Percentiles rank a stretch among this genome's conserved stretches.
These are phyloP conservation scores for Epirrhoe tristata DNA, from an alignment of 2,888 invertebrate genomes.

Conservation along the genomic window DNA sequence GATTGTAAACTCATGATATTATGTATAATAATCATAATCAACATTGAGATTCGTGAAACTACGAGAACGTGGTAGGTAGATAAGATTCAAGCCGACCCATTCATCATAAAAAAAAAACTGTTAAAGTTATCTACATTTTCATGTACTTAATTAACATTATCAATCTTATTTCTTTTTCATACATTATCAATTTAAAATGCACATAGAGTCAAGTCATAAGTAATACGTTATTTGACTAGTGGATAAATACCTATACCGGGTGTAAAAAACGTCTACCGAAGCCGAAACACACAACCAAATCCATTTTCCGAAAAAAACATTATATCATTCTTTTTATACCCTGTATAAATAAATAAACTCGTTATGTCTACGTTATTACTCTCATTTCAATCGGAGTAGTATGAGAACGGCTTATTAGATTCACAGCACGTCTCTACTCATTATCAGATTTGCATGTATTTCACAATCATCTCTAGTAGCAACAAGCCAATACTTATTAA, in stretches of 20 bases:
- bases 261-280: no score
- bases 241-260: neutral
- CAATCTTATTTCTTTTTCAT: no score
- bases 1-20: neutral
- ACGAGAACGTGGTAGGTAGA: neutral
- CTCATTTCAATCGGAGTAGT: neutral
- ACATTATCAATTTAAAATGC: neutral
- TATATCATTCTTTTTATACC: no score
- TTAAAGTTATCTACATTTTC: neutral
- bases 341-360: neutral
- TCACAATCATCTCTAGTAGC: slow-evolving; percentile 11
- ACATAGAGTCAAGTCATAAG: neutral
- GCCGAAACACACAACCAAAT: no score
- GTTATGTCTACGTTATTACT: neutral
- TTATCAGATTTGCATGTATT: slow-evolving; percentile 20
- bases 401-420: neutral
- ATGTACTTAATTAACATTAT: no score
- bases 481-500: no score
- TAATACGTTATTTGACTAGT: neutral
- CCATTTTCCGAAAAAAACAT: no score
- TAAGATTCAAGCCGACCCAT: no score
- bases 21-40: neutral
- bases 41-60: neutral
- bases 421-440: slow-evolving; percentile 6
- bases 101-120: no score